phyloP scores from a whole-genome alignment of 1,140 invertebrate genomes.

The Augochlora pura region DNA sequence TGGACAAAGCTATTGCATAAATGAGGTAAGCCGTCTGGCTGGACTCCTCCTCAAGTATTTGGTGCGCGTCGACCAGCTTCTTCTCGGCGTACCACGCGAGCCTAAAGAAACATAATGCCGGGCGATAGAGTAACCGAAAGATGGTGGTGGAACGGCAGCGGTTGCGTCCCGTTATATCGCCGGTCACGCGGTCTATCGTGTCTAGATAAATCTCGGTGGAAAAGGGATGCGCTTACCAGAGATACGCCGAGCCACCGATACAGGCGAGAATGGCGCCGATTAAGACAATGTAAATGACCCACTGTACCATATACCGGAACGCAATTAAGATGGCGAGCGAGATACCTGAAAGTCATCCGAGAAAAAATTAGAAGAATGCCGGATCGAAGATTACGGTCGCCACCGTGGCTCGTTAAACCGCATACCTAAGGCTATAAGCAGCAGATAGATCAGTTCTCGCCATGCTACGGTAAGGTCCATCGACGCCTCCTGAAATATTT shows the following conservation, averaged over 20 bases:
- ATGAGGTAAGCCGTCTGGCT: slow-evolving; percentile 76
- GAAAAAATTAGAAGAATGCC: slow-evolving; percentile 2
- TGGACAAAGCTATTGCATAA: slow-evolving; percentile 83
- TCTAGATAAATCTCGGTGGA: not conserved
- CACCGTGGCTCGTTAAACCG: not conserved
- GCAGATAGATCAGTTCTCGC: slow-evolving; percentile 83
- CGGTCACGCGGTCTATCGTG: not conserved
- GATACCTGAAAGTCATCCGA: slow-evolving; percentile 78
- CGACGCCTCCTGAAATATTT: slow-evolving; percentile 81
- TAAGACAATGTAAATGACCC: slow-evolving; percentile 87
- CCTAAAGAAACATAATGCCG: slow-evolving; percentile 49
- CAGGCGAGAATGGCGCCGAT: slow-evolving; percentile 82
- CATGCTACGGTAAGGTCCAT: slow-evolving; percentile 84
- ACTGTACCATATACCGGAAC: slow-evolving; percentile 83
- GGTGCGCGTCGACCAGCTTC: slow-evolving; percentile 63
- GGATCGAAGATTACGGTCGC: not conserved
- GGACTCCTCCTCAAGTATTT: slow-evolving; percentile 74
- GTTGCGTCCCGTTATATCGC: not conserved
- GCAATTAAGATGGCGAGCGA: slow-evolving; percentile 83
- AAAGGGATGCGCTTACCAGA: slow-evolving; percentile 82
- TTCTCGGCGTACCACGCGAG: slow-evolving; percentile 68
- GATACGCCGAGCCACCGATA: slow-evolving; percentile 82
- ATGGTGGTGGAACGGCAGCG: too few relatives aligned
- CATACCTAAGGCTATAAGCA: slow-evolving; percentile 83
- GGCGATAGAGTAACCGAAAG: not conserved